These are phyloP conservation scores for Dryobota labecula DNA, from an alignment of 2,888 invertebrate genomes.

Conservation along the genomic window DNA sequence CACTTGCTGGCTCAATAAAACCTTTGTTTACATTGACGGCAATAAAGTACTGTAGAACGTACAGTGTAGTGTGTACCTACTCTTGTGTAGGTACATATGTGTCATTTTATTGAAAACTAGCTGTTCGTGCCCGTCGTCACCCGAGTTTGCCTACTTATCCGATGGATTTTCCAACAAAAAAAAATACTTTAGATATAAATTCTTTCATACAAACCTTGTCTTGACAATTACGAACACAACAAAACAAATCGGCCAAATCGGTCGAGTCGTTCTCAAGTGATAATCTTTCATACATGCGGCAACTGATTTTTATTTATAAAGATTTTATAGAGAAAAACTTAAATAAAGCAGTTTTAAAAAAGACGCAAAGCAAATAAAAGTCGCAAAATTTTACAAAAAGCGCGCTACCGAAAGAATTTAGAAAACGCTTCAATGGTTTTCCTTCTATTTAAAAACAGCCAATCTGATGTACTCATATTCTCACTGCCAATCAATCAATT, in stretches of 20 bases:
- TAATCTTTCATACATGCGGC: too few species aligned
- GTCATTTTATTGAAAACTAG: conserved; percentile 6
- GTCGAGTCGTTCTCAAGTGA: too few species aligned
- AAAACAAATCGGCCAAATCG: too few species aligned
- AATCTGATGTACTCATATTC: not conserved
- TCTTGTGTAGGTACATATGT: not conserved
- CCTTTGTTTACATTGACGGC: conserved; percentile 42
- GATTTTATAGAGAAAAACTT: not conserved
- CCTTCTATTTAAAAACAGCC: too few species aligned
- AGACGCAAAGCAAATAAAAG: not conserved
- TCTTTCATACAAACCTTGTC: too few species aligned
- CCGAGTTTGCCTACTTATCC: too few species aligned
- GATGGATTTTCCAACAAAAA: too few species aligned
- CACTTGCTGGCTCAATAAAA: conserved; percentile 44
- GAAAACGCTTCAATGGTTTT: not conserved
- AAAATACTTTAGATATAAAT: too few species aligned
- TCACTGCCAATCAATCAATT: not conserved
- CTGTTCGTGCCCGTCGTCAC: too few species aligned
- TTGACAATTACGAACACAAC: too few species aligned
- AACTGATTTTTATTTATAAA: too few species aligned
- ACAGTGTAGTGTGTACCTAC: not conserved
- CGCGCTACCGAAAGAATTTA: not conserved
- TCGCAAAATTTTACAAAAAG: not conserved
- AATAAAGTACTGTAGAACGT: conserved; percentile 34
- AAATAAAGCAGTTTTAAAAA: not conserved